A percentile compares a stretch with the other conserved stretches of the same genome.
Evolutionary conservation across 30 jellyfish, hydroid and myxozoan genomes (phyloP).

Genomic region (Clytia hemisphaerica): DNA sequence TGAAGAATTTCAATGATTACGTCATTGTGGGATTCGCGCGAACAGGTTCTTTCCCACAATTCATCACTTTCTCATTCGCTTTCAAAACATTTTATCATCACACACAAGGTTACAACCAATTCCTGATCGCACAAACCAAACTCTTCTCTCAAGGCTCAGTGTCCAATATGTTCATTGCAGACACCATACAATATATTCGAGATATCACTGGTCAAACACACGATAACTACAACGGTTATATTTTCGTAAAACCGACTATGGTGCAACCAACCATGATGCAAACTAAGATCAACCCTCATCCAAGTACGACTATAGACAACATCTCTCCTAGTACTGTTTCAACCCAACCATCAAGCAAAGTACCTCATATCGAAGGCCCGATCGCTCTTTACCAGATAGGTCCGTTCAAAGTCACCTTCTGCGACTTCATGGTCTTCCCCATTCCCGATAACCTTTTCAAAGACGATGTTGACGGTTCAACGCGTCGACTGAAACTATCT

Average conservation of each 20-base stretch:
- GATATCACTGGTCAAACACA: neutral
- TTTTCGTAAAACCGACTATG: neutral
- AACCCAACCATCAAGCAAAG: neutral
- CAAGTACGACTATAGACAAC: no score
- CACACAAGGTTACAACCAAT: neutral
- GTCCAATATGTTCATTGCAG: neutral
- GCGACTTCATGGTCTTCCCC: constrained; percentile 33
- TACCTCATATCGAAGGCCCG: neutral
- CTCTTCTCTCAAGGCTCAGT: neutral
- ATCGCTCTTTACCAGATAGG: neutral
- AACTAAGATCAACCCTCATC: no score
- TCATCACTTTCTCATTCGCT: neutral
- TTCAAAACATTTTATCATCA: neutral
- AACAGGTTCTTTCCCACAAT: constrained; percentile 1
- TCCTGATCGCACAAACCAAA: neutral
- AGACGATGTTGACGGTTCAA: constrained; percentile 66
- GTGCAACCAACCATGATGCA: constrained; percentile 1
- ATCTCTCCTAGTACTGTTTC: no score
- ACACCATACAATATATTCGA: neutral
- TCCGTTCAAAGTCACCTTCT: constrained; percentile 37
- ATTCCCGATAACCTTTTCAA: constrained; percentile 57
- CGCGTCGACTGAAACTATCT: constrained; percentile 40
- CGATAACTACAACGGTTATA: neutral
- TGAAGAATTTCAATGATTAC: neutral
- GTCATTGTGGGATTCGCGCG: neutral